Evolutionary conservation across 2,888 invertebrate species (phyloP).

Genomic region (Drosophila meridionalis): DNA sequence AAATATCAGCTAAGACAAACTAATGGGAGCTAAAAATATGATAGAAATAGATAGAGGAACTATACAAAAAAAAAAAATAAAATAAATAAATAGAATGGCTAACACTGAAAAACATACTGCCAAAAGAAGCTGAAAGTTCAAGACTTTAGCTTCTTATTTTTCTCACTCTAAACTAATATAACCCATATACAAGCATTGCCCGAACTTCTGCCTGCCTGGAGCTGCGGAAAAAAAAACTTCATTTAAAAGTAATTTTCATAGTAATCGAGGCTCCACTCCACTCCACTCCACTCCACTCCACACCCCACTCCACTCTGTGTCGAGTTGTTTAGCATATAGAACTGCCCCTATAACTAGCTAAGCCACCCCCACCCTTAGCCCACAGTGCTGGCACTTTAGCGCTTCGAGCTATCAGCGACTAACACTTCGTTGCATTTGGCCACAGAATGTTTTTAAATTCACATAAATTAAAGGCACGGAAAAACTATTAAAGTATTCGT

Average conservation of each 20-base stretch:
- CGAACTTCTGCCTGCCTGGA: background rate
- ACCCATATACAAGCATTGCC: background rate
- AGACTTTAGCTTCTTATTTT: background rate
- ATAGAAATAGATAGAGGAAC: no score
- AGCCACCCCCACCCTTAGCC: background rate
- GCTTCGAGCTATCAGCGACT: slow-evolving; percentile 5
- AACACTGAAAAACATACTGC: background rate
- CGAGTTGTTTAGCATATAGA: slow-evolving; percentile 50
- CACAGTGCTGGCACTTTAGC: background rate
- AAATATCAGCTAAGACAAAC: no score
- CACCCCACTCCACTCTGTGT: background rate
- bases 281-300: no score
- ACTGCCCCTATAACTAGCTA: slow-evolving; percentile 2
- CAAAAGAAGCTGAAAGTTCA: background rate
- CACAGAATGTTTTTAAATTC: slow-evolving; percentile 66
- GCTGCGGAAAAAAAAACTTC: slow-evolving; percentile 40
- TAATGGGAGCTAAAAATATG: no score
- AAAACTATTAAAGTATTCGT: slow-evolving; percentile 74
- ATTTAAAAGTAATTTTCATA: slow-evolving; percentile 73
- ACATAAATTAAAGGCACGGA: slow-evolving; percentile 76
- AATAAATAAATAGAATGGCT: no score
- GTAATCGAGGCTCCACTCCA: slow-evolving; percentile 30
- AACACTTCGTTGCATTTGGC: slow-evolving; percentile 23
- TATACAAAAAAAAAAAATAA: no score
- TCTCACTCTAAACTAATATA: background rate